Percentiles rank a stretch among this genome's conserved stretches.
These are phyloP conservation scores for Elmis aenea DNA, from an alignment of 2,888 invertebrate species.

Conservation along the genomic window DNA sequence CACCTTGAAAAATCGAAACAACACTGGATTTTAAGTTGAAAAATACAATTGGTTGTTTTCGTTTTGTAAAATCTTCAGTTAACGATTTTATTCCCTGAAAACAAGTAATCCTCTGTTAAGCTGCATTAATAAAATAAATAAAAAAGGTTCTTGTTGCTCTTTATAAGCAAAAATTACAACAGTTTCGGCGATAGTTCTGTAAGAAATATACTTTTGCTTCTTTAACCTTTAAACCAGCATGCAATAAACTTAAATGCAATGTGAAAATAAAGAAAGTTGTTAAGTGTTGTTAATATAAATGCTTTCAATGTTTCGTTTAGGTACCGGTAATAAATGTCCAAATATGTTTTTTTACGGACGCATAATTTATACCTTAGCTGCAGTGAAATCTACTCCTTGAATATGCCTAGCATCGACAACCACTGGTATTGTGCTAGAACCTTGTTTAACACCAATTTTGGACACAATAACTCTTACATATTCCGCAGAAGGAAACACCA, in stretches of 20 bases:
- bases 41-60: slow-evolving; percentile 55
- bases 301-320: too few relatives aligned
- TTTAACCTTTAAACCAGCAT: too few relatives aligned
- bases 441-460: slow-evolving; percentile 61
- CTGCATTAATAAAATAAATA: too few relatives aligned
- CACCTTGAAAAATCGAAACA: slow-evolving; percentile 54
- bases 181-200: too few relatives aligned
- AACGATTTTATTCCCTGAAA: slow-evolving; percentile 58
- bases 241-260: too few relatives aligned
- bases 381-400: slow-evolving; percentile 61
- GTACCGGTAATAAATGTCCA: too few relatives aligned
- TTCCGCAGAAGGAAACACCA: slow-evolving; percentile 61
- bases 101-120: slow-evolving; percentile 7
- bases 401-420: slow-evolving; percentile 60
- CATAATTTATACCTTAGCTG: slow-evolving; percentile 51
- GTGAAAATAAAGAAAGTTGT: too few relatives aligned
- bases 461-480: slow-evolving; percentile 63
- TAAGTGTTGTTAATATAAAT: too few relatives aligned
- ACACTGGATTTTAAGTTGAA: slow-evolving; percentile 57
- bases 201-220: too few relatives aligned
- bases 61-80: slow-evolving; percentile 54
- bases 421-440: slow-evolving; percentile 54
- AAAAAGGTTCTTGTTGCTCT: too few relatives aligned
- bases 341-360: background rate
- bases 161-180: too few relatives aligned